Evolutionary conservation across 2,888 invertebrate genomes (phyloP), one percentile per base, ranked within the genome.

Genomic region (Archips xylosteana): DNA sequence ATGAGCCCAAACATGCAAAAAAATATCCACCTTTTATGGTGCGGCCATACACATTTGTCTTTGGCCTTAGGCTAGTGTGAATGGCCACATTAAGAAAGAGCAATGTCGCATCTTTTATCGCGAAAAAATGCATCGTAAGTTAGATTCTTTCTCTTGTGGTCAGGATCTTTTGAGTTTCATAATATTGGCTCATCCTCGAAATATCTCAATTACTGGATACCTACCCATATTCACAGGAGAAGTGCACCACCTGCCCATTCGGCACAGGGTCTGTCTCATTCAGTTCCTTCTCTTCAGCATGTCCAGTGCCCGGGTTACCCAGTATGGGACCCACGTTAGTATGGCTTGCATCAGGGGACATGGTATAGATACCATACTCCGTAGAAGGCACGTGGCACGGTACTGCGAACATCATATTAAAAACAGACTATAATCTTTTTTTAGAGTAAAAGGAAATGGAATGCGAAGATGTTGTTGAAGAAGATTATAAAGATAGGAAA

Each of bases 211-310:
- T 12, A 45, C 12, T 45, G 1, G 2, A 45, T 3, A 49, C 90
- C 83, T 77, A 97, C 80, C 97, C 97, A 77, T 96, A 96, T 83
- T 96, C 95, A 85, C 98, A 98, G 59, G 96, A 96, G 83, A 98
- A 96, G 70, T 97, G 96, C 0, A 97, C 96, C 5, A 96, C 96
- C 83, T 97, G 96, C 15, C 96, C 96, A 79, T 97, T 97, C 3
- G 94, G 93, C 0, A 96, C 94, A 2, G 95, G 95, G 10, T 95
- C 92, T 0, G 95, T 95, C 74, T 95, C 95, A 76, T 96, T 95
- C 36, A 96, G 83, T 47, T 95, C 94, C 76, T 88, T 92, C 73
- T 95, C 96, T 9, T 95, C 95, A 75, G 93, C 76, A 84, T 92
- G 83, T 74, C 89, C 80, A 0, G 84, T 77, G 3, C 83, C 82